These are phyloP conservation scores for Hydractinia symbiolongicarpus DNA, from an alignment of 30 jellyfish, hydroid and myxozoan species.

Conservation along the genomic window DNA sequence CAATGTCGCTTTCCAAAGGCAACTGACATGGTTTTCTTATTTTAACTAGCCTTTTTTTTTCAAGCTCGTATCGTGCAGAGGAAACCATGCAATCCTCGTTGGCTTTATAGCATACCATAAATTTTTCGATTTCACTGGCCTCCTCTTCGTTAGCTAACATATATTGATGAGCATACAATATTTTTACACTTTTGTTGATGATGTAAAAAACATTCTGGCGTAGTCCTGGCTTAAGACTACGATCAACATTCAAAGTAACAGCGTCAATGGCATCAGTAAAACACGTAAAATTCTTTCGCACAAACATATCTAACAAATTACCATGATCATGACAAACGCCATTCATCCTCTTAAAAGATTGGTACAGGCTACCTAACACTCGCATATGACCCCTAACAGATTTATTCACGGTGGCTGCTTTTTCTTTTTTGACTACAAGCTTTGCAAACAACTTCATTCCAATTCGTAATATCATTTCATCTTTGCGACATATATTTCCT, in stretches of 20 bases:
- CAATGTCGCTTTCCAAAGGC: conserved; percentile 13
- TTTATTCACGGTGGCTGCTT: neutral
- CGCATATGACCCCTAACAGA: conserved; percentile 11
- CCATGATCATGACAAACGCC: neutral
- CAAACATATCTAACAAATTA: neutral
- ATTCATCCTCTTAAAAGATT: conserved; percentile 7
- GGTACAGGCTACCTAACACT: conserved; percentile 5
- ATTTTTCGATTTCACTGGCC: conserved; percentile 10
- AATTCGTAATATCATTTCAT: neutral
- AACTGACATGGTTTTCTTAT: conserved; percentile 3
- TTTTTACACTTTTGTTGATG: neutral
- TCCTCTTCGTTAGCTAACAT: neutral
- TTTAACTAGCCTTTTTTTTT: neutral
- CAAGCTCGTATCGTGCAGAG: conserved; percentile 9
- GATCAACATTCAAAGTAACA: conserved; percentile 3
- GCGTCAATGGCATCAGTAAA: conserved; percentile 3
- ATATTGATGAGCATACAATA: neutral
- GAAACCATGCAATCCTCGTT: neutral
- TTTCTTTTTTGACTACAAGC: neutral
- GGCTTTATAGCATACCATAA: neutral
- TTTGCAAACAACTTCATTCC: neutral
- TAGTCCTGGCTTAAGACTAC: neutral
- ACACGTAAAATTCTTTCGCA: neutral
- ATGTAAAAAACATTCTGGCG: neutral
- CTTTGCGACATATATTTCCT: conserved; percentile 5